Evolutionary conservation across 2,113 vertebrate species (phyloP).

Genomic region (Tamias sibiricus): DNA sequence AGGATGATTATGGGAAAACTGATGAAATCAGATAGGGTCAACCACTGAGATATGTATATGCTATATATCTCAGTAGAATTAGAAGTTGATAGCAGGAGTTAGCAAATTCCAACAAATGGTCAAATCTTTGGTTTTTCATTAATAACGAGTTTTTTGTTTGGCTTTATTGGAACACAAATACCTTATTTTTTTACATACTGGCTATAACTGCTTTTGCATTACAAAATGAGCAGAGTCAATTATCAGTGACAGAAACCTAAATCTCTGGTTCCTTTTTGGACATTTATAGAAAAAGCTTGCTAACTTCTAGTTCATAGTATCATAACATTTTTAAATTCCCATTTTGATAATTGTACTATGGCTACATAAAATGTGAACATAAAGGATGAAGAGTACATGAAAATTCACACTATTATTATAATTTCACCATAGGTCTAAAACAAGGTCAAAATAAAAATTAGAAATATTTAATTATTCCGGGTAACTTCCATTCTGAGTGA

Average conservation of each 20-base stretch:
- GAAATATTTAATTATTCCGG: neutral
- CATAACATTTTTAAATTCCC: neutral
- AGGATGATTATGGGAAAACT: neutral
- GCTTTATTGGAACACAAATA: neutral
- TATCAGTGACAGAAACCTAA: neutral
- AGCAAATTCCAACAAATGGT: neutral
- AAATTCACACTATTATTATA: neutral
- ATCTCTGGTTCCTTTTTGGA: neutral
- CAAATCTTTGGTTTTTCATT: neutral
- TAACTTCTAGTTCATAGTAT: neutral
- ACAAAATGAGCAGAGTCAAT: neutral
- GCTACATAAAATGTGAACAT: conserved; percentile 35
- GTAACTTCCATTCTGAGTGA: too few species aligned
- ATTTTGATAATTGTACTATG: neutral
- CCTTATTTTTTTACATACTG: neutral
- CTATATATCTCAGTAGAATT: neutral
- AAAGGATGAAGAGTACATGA: neutral
- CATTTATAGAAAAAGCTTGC: neutral
- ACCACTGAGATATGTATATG: neutral
- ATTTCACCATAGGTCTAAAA: neutral
- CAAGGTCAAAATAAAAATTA: neutral
- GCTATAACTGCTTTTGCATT: neutral
- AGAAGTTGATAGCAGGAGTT: neutral
- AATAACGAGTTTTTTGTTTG: neutral
- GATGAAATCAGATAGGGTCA: neutral